Conservation (phyloP, 1,140 invertebrate genomes). For the Heliothis virescens region DNA sequence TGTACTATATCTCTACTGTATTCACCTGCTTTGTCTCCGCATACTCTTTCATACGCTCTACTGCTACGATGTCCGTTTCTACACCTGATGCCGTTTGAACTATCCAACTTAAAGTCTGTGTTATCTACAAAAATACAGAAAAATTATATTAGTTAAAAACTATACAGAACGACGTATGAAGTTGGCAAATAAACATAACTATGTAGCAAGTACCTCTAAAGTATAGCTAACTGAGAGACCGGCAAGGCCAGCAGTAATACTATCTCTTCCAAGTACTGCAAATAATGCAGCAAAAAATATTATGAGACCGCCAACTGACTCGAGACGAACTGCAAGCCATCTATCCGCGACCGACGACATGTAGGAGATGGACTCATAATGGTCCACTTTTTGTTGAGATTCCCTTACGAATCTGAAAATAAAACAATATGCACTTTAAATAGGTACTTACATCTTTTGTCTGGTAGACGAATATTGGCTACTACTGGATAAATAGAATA, state of each 20-base stretch:
- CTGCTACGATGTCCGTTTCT: constrained; percentile 98
- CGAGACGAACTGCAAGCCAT: constrained; percentile 95
- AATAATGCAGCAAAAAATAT: constrained; percentile 95
- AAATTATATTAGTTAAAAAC: background rate
- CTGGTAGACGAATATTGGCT: no score
- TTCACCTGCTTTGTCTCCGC: constrained; percentile 90
- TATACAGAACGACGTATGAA: background rate
- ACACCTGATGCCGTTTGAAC: constrained; percentile 97
- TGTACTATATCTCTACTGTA: background rate
- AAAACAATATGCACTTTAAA: background rate
- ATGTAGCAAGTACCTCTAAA: constrained; percentile 85
- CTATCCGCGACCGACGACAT: constrained; percentile 93
- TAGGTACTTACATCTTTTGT: no score
- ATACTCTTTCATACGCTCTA: constrained; percentile 98
- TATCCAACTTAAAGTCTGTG: constrained; percentile 97
- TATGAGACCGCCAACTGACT: constrained; percentile 95
- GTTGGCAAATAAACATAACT: no score
- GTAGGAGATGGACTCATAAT: constrained; percentile 94
- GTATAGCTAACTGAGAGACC: constrained; percentile 96
- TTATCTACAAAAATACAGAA: constrained; percentile 88
- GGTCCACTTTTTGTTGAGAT: constrained; percentile 87
- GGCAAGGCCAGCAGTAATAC: constrained; percentile 91
- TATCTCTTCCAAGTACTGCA: constrained; percentile 91
- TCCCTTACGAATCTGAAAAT: constrained; percentile 29
- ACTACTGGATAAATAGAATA: no score